Base-by-base conservation (phyloP, 2,797 vertebrate genomes). In the Anabacerthia variegaticeps region DNA sequence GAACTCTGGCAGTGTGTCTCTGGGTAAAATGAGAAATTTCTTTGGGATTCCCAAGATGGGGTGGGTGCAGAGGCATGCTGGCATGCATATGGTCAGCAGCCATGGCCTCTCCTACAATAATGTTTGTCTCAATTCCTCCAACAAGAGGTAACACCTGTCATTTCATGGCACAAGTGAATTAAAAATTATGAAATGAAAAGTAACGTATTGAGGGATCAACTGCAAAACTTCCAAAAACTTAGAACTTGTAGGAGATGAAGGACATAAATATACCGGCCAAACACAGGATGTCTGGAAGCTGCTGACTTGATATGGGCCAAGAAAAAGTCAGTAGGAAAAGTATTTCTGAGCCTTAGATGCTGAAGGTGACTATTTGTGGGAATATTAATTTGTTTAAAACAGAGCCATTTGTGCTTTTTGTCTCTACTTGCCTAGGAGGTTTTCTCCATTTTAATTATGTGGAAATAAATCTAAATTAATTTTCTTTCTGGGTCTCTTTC, bases 71-170 rank as follows among this genome's bases (percentile, higher is more conserved):
- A 55, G 28, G 21, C 36, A 43, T 3, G 5, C 28, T 34, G 44
- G 21, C 12, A 3, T 1, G 7, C 0, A 0, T 39, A 26, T 0
- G 0, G 36, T 44, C 30, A 18, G 44, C 65, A 59, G 39, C 55
- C n/a, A 12, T 24, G 46, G 26, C 30, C 5, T 2, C 24, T 76
- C 2, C 54, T 68, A 27, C 34, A 21, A 46, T 37, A 16, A 49
- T 13, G 13, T 55, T 86, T 83, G 46, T 55, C 41, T 37, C 37
- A 43, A 20, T 34, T 73, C 24, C 63, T 67, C 34, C 22, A 69
- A 12, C 12, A 80, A 30, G 18, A 52, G 22, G 14, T 36, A 6
- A 46, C 51, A 74, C 37, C 34, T 85, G 46, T 67, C 15, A 30
- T 78, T 78, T 86, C 7, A 54, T 54, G 51, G 15, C 30, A 65